These are phyloP conservation scores for Polydrusus tereticollis DNA, from an alignment of 2,888 invertebrate species.

Conservation along the genomic window DNA sequence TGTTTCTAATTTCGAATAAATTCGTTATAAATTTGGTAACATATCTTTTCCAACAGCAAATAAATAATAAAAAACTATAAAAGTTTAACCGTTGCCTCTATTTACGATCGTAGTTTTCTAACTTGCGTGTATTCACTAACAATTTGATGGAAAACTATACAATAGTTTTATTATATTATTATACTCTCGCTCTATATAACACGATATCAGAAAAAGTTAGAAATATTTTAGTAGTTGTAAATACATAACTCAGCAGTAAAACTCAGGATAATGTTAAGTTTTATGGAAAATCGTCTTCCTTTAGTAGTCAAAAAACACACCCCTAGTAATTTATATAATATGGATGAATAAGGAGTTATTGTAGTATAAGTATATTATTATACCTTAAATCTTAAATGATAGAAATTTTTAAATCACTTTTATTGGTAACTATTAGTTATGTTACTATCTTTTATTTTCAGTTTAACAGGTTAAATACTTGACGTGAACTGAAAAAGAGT, in stretches of 20 bases:
- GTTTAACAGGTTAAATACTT: too few relatives aligned
- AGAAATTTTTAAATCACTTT: too few relatives aligned
- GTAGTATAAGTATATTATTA: too few relatives aligned
- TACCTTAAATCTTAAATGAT: too few relatives aligned
- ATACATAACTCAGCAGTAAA: constrained; percentile 19
- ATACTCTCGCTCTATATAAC: constrained; percentile 4
- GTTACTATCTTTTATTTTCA: too few relatives aligned
- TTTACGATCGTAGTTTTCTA: constrained; percentile 27
- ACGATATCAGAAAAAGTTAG: constrained; percentile 18
- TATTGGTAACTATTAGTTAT: too few relatives aligned
- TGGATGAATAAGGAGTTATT: too few relatives aligned
- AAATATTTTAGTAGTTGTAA: constrained; percentile 19
- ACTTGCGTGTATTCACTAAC: constrained; percentile 23
- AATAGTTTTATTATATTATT: constrained; percentile 36
- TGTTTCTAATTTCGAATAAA: constrained; percentile 20
- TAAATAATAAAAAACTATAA: constrained; percentile 29
- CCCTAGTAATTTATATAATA: constrained; percentile 9
- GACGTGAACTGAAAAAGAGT: too few relatives aligned
- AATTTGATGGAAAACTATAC: constrained; percentile 23
- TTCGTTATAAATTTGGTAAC: constrained; percentile 24
- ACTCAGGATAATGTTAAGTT: constrained; percentile 9
- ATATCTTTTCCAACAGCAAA: constrained; percentile 24
- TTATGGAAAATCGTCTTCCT: constrained; percentile 11
- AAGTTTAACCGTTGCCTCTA: constrained; percentile 18
- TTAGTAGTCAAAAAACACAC: constrained; percentile 1